phyloP scores from a whole-genome alignment of 2,797 vertebrate species.

The Macropodus opercularis region DNA sequence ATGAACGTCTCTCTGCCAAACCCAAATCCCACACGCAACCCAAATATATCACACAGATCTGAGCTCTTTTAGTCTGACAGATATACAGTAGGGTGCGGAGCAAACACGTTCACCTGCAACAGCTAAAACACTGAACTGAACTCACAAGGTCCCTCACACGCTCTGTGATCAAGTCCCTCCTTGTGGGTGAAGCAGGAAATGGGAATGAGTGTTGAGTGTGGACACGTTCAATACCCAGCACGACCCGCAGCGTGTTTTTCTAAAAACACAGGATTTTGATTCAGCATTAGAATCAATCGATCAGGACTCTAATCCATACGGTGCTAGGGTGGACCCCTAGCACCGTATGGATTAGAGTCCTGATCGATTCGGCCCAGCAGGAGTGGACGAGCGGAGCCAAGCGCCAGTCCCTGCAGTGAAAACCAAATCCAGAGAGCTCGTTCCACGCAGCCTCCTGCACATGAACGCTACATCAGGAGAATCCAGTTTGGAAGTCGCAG shows the following conservation, averaged over 20 bases:
- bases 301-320: conserved; percentile 36
- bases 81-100: too few species aligned
- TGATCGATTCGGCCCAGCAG: conserved; percentile 23
- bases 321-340: conserved; percentile 29
- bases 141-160: conserved; percentile 18
- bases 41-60: too few species aligned
- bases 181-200: conserved; percentile 48
- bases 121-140: too few species aligned
- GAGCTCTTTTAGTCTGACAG: too few species aligned
- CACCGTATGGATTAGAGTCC: conserved; percentile 33
- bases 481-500: background rate
- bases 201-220: conserved; percentile 32
- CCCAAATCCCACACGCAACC: conserved; percentile 22
- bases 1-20: conserved; percentile 22
- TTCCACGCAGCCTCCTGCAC: conserved; percentile 3
- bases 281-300: conserved; percentile 43
- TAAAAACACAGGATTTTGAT: conserved; percentile 44
- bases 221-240: conserved; percentile 51
- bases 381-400: background rate
- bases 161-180: conserved; percentile 35
- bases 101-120: too few species aligned
- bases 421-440: conserved; percentile 8
- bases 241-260: conserved; percentile 30
- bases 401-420: conserved; percentile 17
- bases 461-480: conserved; percentile 9